These are phyloP conservation scores for Drosophila prosaltans DNA, from an alignment of 1,140 invertebrate species.

Conservation along the genomic window DNA sequence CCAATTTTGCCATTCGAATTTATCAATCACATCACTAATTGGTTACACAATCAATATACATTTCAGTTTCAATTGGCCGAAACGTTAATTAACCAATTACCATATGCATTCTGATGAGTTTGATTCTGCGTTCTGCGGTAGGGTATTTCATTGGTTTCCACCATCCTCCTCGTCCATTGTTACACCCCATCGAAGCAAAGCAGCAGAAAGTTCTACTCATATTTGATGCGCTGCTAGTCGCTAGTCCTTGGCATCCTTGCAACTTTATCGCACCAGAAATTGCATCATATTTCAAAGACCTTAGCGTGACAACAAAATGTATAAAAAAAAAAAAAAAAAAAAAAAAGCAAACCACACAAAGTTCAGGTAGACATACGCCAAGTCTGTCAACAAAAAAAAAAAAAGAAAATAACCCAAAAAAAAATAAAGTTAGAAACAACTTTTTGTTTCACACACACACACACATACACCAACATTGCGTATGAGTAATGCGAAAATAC, in stretches of 20 bases:
- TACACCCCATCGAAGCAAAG: conserved; percentile 44
- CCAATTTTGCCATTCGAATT: too few relatives aligned
- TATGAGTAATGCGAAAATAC: conserved; percentile 66
- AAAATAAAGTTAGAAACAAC: conserved; percentile 14
- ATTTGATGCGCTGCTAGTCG: conserved; percentile 54
- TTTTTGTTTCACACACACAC: conserved; percentile 25
- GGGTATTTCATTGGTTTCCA: neutral
- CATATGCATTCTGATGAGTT: neutral
- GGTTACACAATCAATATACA: neutral
- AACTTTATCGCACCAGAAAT: conserved; percentile 78
- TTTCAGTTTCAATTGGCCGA: neutral
- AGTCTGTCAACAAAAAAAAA: conserved; percentile 44
- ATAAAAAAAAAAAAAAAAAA: conserved; percentile 44
- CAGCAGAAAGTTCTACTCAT: conserved; percentile 32
- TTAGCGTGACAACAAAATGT: conserved; percentile 60
- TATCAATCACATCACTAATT: too few relatives aligned
- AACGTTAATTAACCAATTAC: neutral
- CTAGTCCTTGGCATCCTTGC: conserved; percentile 60
- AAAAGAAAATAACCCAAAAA: conserved; percentile 24
- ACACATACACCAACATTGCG: conserved; percentile 49
- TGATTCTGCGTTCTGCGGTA: neutral
- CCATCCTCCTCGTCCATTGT: neutral
- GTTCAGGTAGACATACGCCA: conserved; percentile 29
- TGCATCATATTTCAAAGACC: conserved; percentile 76
- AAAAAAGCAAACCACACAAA: conserved; percentile 23